phyloP scores from a whole-genome alignment of 2,797 vertebrate species.

The Xiphophorus birchmanni region DNA sequence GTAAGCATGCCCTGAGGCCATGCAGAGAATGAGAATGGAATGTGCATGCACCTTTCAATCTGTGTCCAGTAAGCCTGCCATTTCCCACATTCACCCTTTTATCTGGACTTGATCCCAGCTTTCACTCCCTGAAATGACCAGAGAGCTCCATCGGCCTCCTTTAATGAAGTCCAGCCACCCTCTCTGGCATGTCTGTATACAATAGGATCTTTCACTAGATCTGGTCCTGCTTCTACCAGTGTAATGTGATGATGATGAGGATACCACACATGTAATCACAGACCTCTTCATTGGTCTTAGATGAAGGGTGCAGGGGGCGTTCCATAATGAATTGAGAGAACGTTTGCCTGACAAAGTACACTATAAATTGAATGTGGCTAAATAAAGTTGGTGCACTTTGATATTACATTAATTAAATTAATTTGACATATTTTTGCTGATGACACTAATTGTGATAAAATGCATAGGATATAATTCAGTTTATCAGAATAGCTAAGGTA shows the following conservation, averaged over 20 bases:
- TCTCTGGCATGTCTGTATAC: constrained; percentile 27
- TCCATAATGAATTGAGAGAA: constrained; percentile 58
- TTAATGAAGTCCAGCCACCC: constrained; percentile 66
- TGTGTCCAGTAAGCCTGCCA: constrained; percentile 32
- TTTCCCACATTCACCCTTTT: constrained; percentile 42
- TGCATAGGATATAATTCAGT: background rate
- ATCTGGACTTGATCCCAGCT: constrained; percentile 35
- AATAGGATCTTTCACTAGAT: constrained; percentile 46
- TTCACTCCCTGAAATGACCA: constrained; percentile 37
- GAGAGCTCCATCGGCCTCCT: constrained; percentile 33
- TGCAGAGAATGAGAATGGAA: constrained; percentile 44
- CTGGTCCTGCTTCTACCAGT: constrained; percentile 36
- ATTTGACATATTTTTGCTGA: background rate
- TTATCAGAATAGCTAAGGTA: background rate
- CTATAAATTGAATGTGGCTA: background rate
- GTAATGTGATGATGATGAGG: constrained; percentile 49
- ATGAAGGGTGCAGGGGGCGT: constrained; percentile 46
- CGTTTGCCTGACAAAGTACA: constrained; percentile 11
- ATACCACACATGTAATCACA: constrained; percentile 64
- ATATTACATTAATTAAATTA: background rate
- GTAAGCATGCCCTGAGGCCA: constrained; percentile 56
- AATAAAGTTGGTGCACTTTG: background rate
- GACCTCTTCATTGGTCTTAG: constrained; percentile 51
- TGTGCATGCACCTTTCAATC: constrained; percentile 55
- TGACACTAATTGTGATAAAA: background rate